Base-by-base conservation (phyloP, 2,888 invertebrate genomes). In the Dendrolimus pini region DNA sequence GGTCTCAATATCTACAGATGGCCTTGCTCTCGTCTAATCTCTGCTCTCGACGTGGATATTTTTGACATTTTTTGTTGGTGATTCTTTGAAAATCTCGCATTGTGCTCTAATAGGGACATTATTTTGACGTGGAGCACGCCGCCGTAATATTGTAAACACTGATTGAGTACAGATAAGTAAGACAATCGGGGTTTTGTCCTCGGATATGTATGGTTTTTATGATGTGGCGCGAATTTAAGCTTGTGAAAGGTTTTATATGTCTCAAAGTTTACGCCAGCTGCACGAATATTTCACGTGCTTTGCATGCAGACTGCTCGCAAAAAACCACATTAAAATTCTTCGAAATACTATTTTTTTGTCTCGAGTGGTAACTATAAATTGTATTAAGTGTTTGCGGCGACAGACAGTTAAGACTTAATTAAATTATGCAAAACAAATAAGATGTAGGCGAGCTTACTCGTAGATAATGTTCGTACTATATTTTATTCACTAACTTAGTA, bases 1-100 rank as follows among this genome's bases (percentile, higher is more conserved):
- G 86, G 84, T 88, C 90, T 90, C 90, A 85, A 89, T 89, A 89
- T 89, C 89, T 86, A 85, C 89, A 89, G 89, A 89, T 89, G 89
- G 83, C 86, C 87, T 88, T 84, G 83, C 88, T 85, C 78, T 79
- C 75, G 61, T 77, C 80, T 87, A 88, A 88, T 89, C 87, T 88
- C 75, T 77, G 76, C 71, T 66, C 71, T 71, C 71, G 71, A 70
- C 72, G 80, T 80, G 73, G 80, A 84, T 85, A 85, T 85, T 87
- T 85, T 86, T 81, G 83, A 69, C 82, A 83, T 83, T 89, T 90
- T 89, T 89, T 89, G 86, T 80, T 74, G 75, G 78, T 74, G 78
- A 74, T 87, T 84, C 88, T 86, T 85, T 86, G 88, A 79, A 88
- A 84, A 79, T 72, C 74, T 82, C 77, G 78, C 83, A 85, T 88